A percentile compares a stretch with the other conserved stretches of the same genome.
These are phyloP conservation scores for Barnardius zonarius DNA, from an alignment of 2,113 vertebrate species.

Conservation along the genomic window DNA sequence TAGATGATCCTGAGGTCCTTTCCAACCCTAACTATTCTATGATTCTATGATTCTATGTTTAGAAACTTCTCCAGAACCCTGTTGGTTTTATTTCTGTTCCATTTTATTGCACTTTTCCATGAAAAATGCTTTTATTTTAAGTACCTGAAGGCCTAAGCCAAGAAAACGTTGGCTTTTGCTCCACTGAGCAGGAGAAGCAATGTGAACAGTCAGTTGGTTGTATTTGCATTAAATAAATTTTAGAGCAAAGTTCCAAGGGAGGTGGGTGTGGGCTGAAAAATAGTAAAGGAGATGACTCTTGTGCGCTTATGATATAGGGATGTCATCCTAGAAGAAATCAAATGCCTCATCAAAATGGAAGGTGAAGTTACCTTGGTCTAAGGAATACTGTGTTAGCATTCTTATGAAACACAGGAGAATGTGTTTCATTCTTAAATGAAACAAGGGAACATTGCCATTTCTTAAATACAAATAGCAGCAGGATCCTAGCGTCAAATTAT, in stretches of 20 bases:
- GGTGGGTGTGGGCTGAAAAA: not conserved
- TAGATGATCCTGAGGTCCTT: no score
- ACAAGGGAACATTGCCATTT: not conserved
- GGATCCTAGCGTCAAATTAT: not conserved
- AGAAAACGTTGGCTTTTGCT: slow-evolving; percentile 19
- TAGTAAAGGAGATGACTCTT: not conserved
- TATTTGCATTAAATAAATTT: not conserved
- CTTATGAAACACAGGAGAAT: not conserved
- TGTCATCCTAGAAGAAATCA: not conserved
- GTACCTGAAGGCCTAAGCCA: not conserved
- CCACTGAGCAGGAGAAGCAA: not conserved
- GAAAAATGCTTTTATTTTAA: slow-evolving; percentile 25
- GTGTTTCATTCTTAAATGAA: not conserved
- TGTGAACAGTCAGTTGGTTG: not conserved
- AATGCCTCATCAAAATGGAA: not conserved
- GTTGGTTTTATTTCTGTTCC: slow-evolving; percentile 7
- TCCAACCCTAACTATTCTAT: no score
- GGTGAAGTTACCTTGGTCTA: not conserved
- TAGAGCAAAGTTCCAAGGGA: not conserved
- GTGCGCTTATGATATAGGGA: not conserved
- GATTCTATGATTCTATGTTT: no score
- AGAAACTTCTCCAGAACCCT: not conserved
- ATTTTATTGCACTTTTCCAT: slow-evolving; percentile 32
- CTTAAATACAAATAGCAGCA: not conserved
- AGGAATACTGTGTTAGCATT: not conserved